Percentiles rank a stretch among this genome's conserved stretches.
These are phyloP conservation scores for Leptopilina myrica DNA, from an alignment of 2,888 invertebrate genomes.

Conservation along the genomic window DNA sequence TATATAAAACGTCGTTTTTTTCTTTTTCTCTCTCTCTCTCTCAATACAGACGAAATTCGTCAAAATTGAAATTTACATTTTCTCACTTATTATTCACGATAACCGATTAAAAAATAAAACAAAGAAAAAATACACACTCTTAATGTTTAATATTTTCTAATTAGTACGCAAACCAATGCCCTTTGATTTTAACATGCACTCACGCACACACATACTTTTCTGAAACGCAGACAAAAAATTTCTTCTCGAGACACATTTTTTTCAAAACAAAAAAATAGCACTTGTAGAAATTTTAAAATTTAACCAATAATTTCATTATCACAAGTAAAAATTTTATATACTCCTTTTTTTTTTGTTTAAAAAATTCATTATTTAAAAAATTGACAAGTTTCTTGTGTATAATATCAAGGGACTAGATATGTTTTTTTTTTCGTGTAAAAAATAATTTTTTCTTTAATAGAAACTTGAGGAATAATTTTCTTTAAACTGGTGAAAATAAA, in stretches of 20 bases:
- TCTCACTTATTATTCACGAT: slow-evolving; percentile 3
- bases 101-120: neutral
- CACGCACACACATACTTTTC: slow-evolving; percentile 36
- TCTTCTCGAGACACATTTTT: slow-evolving; percentile 16
- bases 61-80: neutral
- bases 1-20: neutral
- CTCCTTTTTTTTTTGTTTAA: neutral
- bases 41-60: neutral
- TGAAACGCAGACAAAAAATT: slow-evolving; percentile 17
- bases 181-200: slow-evolving; percentile 42
- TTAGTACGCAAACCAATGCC: slow-evolving; percentile 27
- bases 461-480: neutral
- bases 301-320: neutral
- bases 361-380: neutral
- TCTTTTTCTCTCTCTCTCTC: neutral
- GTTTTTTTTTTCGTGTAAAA: neutral
- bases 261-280: neutral
- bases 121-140: slow-evolving; percentile 1
- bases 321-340: neutral
- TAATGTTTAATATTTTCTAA: slow-evolving; percentile 4
- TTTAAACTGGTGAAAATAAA: neutral
- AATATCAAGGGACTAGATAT: slow-evolving; percentile 8
- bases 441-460: neutral
- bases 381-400: neutral
- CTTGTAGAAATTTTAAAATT: neutral